A percentile compares a stretch with the other conserved stretches of the same genome.
These are phyloP conservation scores for Podiceps cristatus DNA, from an alignment of 2,113 vertebrate species.

Conservation along the genomic window DNA sequence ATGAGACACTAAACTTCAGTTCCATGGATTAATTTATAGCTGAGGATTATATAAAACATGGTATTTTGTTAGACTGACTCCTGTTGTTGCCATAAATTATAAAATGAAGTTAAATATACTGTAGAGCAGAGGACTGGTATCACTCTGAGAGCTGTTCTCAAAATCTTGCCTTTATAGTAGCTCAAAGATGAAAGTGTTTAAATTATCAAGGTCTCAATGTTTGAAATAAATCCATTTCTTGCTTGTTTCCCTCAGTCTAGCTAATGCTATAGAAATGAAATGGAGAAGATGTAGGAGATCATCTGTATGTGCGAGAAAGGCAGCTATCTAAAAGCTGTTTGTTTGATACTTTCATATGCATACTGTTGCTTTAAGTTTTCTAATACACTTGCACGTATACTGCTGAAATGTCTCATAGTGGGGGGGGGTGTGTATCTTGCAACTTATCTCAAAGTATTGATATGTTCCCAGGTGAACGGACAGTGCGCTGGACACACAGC, in stretches of 20 bases:
- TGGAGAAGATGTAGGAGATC: background rate
- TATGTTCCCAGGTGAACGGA: slow-evolving; percentile 89
- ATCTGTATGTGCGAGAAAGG: background rate
- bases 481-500: slow-evolving; percentile 99
- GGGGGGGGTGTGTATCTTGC: background rate
- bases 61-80: background rate
- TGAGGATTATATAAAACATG: background rate
- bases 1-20: background rate
- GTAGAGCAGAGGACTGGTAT: background rate
- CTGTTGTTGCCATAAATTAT: background rate
- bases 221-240: background rate
- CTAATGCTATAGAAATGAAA: background rate
- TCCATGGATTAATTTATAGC: background rate
- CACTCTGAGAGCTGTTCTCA: background rate
- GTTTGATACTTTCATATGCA: background rate
- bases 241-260: background rate
- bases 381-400: background rate
- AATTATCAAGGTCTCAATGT: background rate
- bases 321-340: background rate
- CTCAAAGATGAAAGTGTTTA: background rate
- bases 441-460: background rate
- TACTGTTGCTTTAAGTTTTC: background rate
- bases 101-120: background rate
- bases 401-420: background rate
- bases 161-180: background rate